These are phyloP conservation scores for Microctenopoma stevenorrisi DNA, from an alignment of 2,797 vertebrate species.

Conservation along the genomic window DNA sequence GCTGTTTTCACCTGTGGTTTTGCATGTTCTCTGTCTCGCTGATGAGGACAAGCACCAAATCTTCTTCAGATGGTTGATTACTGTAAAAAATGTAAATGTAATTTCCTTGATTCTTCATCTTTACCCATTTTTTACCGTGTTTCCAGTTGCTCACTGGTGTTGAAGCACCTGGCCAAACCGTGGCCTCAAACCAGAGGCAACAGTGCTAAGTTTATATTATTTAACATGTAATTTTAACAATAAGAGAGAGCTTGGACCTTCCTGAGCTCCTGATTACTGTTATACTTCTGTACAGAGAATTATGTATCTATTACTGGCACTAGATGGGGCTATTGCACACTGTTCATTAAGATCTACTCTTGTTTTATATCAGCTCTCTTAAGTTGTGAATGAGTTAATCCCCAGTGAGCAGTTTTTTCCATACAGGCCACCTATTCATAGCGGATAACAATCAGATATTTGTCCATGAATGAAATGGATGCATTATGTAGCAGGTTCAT, in stretches of 20 bases:
- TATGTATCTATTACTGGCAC: conserved; percentile 38
- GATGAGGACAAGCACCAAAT: conserved; percentile 26
- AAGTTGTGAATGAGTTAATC: conserved; percentile 62
- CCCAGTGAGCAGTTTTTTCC: conserved; percentile 16
- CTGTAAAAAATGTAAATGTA: no score
- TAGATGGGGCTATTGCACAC: conserved; percentile 53
- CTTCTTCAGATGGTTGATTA: conserved; percentile 43
- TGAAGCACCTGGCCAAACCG: background rate
- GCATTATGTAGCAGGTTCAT: conserved; percentile 29
- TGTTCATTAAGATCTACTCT: background rate
- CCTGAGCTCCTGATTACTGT: background rate
- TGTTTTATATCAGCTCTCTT: background rate
- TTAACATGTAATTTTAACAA: no score
- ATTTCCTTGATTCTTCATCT: conserved; percentile 14
- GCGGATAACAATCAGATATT: conserved; percentile 37
- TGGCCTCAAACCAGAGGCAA: no score
- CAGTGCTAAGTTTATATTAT: no score
- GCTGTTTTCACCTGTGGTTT: conserved; percentile 16
- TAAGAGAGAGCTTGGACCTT: no score
- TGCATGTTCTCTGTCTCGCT: conserved; percentile 9
- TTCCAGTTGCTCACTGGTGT: background rate
- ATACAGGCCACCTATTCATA: conserved; percentile 3
- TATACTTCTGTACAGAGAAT: background rate
- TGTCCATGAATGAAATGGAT: conserved; percentile 20
- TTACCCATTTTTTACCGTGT: background rate